A percentile compares a stretch with the other conserved stretches of the same genome.
Conservation (phyloP, 1,140 invertebrate species). For the Hycleus phaleratus region DNA sequence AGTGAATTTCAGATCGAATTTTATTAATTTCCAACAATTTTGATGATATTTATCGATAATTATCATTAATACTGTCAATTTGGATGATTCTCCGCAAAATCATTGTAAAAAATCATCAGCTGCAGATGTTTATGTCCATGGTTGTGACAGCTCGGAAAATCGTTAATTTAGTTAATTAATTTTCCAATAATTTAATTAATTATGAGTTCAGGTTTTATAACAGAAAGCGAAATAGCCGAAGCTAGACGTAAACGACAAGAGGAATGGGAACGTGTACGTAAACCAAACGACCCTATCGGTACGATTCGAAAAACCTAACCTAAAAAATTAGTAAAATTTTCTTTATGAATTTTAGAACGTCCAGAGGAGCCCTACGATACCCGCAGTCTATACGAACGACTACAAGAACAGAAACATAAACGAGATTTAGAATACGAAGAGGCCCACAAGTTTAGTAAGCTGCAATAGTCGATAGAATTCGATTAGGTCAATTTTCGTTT, state of each 20-base stretch:
- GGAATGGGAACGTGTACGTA: conserved; percentile 90
- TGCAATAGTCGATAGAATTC: neutral
- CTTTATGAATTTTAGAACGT: conserved; percentile 50
- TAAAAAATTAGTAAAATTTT: neutral
- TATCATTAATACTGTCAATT: neutral
- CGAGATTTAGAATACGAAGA: conserved; percentile 92
- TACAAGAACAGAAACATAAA: conserved; percentile 87
- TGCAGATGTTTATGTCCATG: no score
- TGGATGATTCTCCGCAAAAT: no score
- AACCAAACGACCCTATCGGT: conserved; percentile 82
- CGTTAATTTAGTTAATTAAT: neutral
- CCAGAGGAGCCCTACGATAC: conserved; percentile 78
- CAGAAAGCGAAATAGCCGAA: conserved; percentile 77
- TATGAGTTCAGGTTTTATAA: conserved; percentile 86
- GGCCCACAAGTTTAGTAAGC: conserved; percentile 82
- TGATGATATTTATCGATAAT: no score
- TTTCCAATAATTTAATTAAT: conserved; percentile 23
- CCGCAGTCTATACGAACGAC: conserved; percentile 76
- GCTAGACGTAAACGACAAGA: conserved; percentile 71
- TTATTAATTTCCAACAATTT: neutral
- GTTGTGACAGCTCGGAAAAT: no score
- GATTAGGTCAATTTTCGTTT: neutral
- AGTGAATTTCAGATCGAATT: no score
- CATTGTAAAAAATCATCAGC: no score
- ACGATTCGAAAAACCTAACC: conserved; percentile 27